phyloP scores from a whole-genome alignment of 1,140 invertebrate species.

The Lasioglossum baleicum region DNA sequence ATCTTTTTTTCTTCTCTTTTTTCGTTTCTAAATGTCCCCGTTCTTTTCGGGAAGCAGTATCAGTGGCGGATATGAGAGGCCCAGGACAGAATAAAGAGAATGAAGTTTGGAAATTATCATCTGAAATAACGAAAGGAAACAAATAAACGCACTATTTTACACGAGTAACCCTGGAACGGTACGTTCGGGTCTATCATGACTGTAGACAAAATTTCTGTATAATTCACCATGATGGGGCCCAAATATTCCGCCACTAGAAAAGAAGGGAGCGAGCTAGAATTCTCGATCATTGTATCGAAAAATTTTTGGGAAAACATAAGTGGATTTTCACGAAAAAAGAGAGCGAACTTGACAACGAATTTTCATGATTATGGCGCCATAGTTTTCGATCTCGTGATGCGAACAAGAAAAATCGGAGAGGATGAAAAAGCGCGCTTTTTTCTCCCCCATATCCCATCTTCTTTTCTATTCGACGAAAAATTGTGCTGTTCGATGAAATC shows the following conservation, averaged over 20 bases:
- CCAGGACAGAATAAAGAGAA: too few species aligned
- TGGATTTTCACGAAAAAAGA: too few species aligned
- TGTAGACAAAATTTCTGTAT: too few species aligned
- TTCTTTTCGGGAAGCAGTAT: not conserved
- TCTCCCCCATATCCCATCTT: not conserved
- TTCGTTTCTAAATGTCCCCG: not conserved
- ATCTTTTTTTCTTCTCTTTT: not conserved
- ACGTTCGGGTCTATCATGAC: too few species aligned
- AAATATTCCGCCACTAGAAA: too few species aligned
- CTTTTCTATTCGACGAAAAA: slow-evolving; percentile 22
- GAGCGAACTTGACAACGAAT: slow-evolving; percentile 25
- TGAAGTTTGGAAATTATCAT: too few species aligned
- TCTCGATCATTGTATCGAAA: not conserved
- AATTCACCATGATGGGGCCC: too few species aligned
- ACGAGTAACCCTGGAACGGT: too few species aligned
- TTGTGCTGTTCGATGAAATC: slow-evolving; percentile 12
- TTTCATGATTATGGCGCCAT: not conserved
- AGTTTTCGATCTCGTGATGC: not conserved
- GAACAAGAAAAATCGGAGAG: not conserved
- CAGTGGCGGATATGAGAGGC: too few species aligned
- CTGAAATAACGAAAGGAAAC: too few species aligned
- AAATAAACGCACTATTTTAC: too few species aligned
- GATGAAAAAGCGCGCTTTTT: slow-evolving; percentile 25
- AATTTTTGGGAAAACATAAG: not conserved
- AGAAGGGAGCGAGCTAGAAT: too few species aligned